Percentiles rank a stretch among this genome's conserved stretches.
Evolutionary conservation across 2,888 invertebrate species (phyloP).

Genomic region (Esperia sulphurella): DNA sequence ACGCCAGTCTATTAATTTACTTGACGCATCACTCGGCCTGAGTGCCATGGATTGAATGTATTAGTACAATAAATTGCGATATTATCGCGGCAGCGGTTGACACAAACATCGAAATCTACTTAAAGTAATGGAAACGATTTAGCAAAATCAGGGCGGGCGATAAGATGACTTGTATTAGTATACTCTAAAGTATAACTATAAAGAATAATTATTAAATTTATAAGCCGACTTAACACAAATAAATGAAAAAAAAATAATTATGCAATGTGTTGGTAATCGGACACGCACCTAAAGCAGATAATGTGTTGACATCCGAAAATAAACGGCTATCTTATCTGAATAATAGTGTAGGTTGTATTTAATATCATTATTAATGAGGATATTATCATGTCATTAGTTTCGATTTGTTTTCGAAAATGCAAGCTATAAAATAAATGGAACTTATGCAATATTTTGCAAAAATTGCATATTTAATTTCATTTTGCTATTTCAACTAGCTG

Average conservation of each 20-base stretch:
- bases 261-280: background rate
- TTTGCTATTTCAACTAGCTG: too few species aligned
- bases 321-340: background rate
- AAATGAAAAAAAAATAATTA: background rate
- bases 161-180: constrained; percentile 42
- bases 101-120: constrained; percentile 77
- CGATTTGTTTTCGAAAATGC: too few species aligned
- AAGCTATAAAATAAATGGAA: too few species aligned
- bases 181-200: background rate
- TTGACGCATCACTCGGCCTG: constrained; percentile 30
- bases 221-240: background rate
- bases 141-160: constrained; percentile 52
- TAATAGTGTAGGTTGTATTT: background rate
- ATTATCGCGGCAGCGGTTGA: constrained; percentile 70
- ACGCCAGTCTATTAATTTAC: constrained; percentile 20
- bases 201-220: background rate
- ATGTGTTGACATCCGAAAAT: constrained; percentile 2
- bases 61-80: constrained; percentile 72
- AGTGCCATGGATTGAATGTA: constrained; percentile 59
- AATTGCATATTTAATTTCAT: too few species aligned
- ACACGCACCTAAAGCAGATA: background rate
- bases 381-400: too few species aligned
- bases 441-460: too few species aligned
- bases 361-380: background rate
- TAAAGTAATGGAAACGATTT: constrained; percentile 75